phyloP scores from a whole-genome alignment of 2,797 vertebrate genomes.

The Enteromius unitaeniatus region DNA sequence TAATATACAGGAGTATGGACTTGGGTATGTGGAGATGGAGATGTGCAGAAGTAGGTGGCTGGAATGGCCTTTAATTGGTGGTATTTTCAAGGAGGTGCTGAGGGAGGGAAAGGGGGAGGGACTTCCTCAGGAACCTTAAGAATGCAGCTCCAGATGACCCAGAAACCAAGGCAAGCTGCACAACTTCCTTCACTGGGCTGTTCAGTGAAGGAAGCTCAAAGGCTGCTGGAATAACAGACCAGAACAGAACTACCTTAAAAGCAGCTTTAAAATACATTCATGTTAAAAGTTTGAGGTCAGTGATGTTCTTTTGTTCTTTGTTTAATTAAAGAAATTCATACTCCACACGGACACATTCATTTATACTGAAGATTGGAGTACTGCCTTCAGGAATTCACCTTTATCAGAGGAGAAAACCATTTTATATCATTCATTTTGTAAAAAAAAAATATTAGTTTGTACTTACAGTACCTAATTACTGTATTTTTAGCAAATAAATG shows the following conservation, averaged over 20 bases:
- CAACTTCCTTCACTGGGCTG: background rate
- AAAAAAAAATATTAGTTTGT: too few species aligned
- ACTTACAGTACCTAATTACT: too few species aligned
- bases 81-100: constrained; percentile 31
- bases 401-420: background rate
- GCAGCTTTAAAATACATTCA: background rate
- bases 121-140: constrained; percentile 73
- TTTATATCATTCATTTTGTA: background rate
- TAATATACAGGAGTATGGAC: background rate
- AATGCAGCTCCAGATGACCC: constrained; percentile 66
- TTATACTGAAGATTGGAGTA: background rate
- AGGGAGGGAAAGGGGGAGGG: constrained; percentile 52
- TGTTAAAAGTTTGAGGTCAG: background rate
- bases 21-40: background rate
- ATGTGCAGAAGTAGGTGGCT: background rate
- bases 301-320: background rate
- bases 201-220: background rate
- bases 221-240: background rate
- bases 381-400: too few species aligned
- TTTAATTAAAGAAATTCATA: background rate
- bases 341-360: background rate
- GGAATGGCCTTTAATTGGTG: background rate
- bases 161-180: constrained; percentile 61
- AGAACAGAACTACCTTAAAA: background rate
- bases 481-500: background rate